Conservation (phyloP, 2,113 vertebrate species). For the Empidonax alnorum region DNA sequence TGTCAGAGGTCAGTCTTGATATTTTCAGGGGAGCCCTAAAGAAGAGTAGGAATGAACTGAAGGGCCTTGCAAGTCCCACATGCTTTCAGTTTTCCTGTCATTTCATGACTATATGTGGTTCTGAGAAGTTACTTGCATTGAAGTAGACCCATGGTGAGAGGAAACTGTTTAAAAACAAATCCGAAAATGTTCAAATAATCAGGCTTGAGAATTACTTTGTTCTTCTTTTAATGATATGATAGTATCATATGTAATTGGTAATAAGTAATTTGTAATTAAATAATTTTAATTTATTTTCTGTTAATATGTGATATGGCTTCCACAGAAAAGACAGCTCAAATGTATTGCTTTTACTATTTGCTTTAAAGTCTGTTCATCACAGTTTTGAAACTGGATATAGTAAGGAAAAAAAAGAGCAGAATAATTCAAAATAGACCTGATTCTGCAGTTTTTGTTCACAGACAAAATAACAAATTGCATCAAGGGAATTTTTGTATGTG, state of each 20-base stretch:
- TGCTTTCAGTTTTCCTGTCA: neutral
- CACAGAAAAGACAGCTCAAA: neutral
- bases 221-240: neutral
- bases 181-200: neutral
- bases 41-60: neutral
- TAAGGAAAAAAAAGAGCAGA: neutral
- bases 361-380: neutral
- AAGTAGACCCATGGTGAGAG: neutral
- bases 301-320: neutral
- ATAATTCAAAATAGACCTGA: neutral
- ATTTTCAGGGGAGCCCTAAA: neutral
- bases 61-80: neutral
- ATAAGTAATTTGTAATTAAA: neutral
- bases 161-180: neutral
- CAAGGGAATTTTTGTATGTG: neutral
- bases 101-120: neutral
- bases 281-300: slow-evolving; percentile 1
- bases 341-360: neutral
- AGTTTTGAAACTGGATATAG: neutral
- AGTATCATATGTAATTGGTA: neutral
- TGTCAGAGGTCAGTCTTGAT: neutral
- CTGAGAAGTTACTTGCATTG: neutral
- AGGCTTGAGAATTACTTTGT: neutral
- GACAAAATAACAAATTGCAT: neutral
- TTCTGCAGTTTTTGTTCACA: neutral